Evolutionary conservation across 2,113 vertebrate species (phyloP).

Genomic region (Coryphaenoides rupestris): DNA sequence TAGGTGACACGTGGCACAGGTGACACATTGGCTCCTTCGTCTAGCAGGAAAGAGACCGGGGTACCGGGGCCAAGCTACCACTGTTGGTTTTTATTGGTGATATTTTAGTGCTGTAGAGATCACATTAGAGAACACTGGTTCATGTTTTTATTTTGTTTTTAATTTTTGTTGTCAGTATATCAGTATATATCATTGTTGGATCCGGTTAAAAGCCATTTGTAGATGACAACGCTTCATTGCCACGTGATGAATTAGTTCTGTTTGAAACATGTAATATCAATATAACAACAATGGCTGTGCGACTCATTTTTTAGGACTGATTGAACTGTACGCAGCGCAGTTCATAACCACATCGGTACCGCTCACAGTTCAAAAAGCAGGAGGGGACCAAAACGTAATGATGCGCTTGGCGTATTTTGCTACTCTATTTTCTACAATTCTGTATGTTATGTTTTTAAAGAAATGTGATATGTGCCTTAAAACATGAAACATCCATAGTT

Average conservation of each 20-base stretch:
- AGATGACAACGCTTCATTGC: conserved; percentile 26
- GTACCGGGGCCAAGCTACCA: conserved; percentile 36
- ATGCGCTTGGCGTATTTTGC: conserved; percentile 18
- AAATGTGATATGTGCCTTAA: conserved; percentile 1
- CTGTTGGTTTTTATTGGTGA: not conserved
- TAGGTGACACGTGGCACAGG: conserved; percentile 29
- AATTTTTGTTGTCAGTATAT: conserved; percentile 30
- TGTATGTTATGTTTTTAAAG: conserved; percentile 15
- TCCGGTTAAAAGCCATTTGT: conserved; percentile 31
- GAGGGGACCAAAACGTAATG: not conserved
- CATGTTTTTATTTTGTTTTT: conserved; percentile 6
- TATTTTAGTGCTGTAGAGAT: conserved; percentile 31
- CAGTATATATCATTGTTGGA: conserved; percentile 21
- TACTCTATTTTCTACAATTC: conserved; percentile 16
- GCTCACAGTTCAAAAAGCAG: conserved; percentile 18
- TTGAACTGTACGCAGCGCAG: conserved; percentile 27
- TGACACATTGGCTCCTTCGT: conserved; percentile 44
- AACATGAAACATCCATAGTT: conserved; percentile 32
- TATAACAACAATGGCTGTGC: conserved; percentile 9
- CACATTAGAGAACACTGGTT: conserved; percentile 33
- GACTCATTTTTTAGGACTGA: conserved; percentile 27
- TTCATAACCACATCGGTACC: conserved; percentile 16
- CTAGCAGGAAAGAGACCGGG: conserved; percentile 41
- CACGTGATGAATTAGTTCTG: conserved; percentile 30
- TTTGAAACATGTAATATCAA: conserved; percentile 25